phyloP scores from a whole-genome alignment of 2,113 vertebrate species.

The Myiagra hebetior region DNA sequence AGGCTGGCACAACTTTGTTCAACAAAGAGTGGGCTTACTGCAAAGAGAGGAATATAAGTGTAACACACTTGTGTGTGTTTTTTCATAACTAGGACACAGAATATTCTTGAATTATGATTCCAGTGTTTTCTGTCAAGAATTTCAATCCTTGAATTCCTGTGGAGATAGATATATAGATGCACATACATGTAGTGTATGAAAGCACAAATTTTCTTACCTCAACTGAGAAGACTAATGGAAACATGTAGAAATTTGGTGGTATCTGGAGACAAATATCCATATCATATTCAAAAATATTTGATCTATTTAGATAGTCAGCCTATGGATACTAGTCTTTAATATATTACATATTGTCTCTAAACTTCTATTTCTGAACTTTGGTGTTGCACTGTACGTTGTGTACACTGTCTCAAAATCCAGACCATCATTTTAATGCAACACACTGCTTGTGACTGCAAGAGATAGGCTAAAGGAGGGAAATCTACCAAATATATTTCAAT shows the following conservation, averaged over 20 bases:
- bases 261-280: not conserved
- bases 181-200: not conserved
- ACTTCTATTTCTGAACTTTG: not conserved
- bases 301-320: not conserved
- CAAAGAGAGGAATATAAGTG: not conserved
- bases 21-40: not conserved
- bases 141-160: not conserved
- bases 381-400: rapidly evolving
- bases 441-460: not conserved
- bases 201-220: not conserved
- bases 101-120: not conserved
- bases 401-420: not conserved
- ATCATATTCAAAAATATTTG: not conserved
- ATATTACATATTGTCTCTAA: not conserved
- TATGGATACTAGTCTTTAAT: not conserved
- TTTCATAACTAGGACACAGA: not conserved
- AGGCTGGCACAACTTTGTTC: not conserved
- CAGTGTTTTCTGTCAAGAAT: not conserved
- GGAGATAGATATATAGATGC: not conserved
- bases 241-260: not conserved
- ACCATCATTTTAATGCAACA: not conserved
- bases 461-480: not conserved
- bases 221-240: not conserved
- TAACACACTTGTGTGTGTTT: not conserved
- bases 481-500: not conserved